Evolutionary conservation across 2,888 invertebrate species (phyloP).

Genomic region (Onchidella celtica): DNA sequence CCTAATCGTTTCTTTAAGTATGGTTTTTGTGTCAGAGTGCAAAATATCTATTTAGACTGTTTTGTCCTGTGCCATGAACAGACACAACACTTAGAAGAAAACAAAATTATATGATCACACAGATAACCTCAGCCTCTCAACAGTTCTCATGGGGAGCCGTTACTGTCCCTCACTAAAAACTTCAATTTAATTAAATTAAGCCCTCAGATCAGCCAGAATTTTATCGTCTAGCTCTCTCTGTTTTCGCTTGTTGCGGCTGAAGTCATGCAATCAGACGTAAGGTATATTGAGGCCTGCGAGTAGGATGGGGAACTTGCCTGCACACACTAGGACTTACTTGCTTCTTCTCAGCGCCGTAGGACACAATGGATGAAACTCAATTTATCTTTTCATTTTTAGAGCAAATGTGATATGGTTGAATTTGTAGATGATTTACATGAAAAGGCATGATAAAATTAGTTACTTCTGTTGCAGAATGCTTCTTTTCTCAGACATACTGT

Average conservation of each 20-base stretch:
- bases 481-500: too few relatives aligned
- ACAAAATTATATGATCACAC: neutral
- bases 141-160: neutral
- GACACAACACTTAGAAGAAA: neutral
- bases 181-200: neutral
- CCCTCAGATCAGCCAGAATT: conserved; percentile 1
- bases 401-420: too few relatives aligned
- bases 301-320: neutral
- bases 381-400: too few relatives aligned
- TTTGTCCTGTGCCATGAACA: conserved; percentile 25
- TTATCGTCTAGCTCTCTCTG: conserved; percentile 20
- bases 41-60: too few relatives aligned
- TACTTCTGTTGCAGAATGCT: too few relatives aligned
- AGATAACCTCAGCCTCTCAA: conserved; percentile 29
- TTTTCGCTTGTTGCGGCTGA: conserved; percentile 49
- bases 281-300: conserved; percentile 16
- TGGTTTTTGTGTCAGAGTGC: too few relatives aligned
- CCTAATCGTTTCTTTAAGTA: too few relatives aligned
- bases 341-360: neutral
- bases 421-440: too few relatives aligned
- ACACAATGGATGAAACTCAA: too few relatives aligned
- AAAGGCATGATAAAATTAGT: too few relatives aligned
- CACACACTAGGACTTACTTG: conserved; percentile 2
- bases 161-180: neutral
- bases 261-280: conserved; percentile 51